phyloP scores from a whole-genome alignment of 2,797 vertebrate genomes.

The Myiothlypis coronata region DNA sequence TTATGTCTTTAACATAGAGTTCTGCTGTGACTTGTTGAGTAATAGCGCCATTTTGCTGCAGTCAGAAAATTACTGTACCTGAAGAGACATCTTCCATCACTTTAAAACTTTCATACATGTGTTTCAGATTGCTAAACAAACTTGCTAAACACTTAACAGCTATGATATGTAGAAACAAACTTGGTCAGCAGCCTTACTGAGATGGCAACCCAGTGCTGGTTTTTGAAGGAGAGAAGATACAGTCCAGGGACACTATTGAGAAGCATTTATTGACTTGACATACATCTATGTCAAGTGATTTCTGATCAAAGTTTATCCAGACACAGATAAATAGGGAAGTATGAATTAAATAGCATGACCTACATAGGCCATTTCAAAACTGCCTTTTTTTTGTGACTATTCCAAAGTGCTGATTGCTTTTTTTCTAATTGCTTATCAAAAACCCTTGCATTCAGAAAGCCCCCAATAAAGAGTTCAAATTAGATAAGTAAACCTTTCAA shows the following conservation, averaged over 20 bases:
- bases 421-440: background rate
- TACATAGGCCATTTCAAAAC: background rate
- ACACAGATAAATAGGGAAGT: background rate
- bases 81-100: background rate
- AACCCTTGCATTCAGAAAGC: background rate
- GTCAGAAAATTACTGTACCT: background rate
- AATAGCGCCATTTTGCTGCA: background rate
- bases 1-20: background rate
- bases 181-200: background rate
- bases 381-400: background rate
- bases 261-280: background rate
- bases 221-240: background rate
- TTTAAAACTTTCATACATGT: background rate
- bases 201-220: background rate
- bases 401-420: background rate
- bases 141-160: background rate
- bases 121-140: background rate
- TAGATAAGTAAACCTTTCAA: constrained; percentile 18
- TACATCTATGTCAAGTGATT: background rate
- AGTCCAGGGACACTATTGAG: background rate
- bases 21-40: background rate
- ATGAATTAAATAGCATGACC: background rate
- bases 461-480: background rate
- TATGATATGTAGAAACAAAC: background rate
- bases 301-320: background rate